Percentiles rank a stretch among this genome's conserved stretches.
phyloP scores from a whole-genome alignment of 1,140 invertebrate genomes.

The Bombus superbus region DNA sequence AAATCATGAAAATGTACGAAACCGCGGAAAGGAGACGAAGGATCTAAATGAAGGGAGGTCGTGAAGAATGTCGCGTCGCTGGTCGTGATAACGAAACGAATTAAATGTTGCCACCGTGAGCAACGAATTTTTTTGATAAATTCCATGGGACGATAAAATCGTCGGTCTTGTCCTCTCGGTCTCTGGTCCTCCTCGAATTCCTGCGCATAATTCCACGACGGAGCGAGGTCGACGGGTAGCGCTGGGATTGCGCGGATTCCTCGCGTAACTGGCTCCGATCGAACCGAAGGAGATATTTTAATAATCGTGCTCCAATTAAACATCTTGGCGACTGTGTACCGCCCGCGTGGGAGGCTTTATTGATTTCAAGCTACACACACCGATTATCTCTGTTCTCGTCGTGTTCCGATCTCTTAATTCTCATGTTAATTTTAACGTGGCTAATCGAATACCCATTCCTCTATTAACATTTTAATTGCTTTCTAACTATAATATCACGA shows the following conservation, averaged over 20 bases:
- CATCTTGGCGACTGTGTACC: slow-evolving; percentile 8
- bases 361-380: background rate
- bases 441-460: background rate
- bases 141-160: slow-evolving; percentile 28
- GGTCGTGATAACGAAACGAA: background rate
- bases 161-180: background rate
- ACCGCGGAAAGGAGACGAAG: background rate
- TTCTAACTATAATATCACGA: too few species aligned
- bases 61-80: background rate
- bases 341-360: background rate
- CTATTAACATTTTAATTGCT: too few species aligned
- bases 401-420: background rate
- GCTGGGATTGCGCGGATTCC: slow-evolving; percentile 45
- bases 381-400: background rate
- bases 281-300: slow-evolving; percentile 51
- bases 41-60: too few species aligned
- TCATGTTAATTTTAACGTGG: background rate
- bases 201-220: slow-evolving; percentile 33
- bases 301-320: slow-evolving; percentile 43
- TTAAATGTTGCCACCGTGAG: background rate
- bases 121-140: slow-evolving; percentile 35
- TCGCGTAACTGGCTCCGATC: slow-evolving; percentile 45
- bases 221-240: slow-evolving; percentile 29
- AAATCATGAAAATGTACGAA: slow-evolving; percentile 6
- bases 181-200: slow-evolving; percentile 29